phyloP scores from a whole-genome alignment of 2,797 vertebrate species.

The Pangasius larnaudii region DNA sequence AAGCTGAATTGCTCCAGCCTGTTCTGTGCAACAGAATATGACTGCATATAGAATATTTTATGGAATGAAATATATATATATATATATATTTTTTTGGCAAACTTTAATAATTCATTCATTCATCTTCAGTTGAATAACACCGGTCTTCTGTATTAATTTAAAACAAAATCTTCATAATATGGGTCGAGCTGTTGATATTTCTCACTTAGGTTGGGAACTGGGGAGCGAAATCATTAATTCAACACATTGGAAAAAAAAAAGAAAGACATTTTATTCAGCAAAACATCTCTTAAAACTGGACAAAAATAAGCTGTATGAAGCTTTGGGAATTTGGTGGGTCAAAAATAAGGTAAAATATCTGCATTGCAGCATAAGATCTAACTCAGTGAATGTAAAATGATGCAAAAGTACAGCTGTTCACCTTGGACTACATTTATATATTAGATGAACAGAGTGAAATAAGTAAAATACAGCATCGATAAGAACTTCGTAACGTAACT shows the following conservation, averaged over 20 bases:
- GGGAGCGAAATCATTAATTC: constrained; percentile 26
- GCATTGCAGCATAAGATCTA: constrained; percentile 29
- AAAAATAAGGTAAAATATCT: constrained; percentile 27
- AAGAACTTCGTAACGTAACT: constrained; percentile 25
- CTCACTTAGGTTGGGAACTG: background rate
- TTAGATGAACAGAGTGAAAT: constrained; percentile 37
- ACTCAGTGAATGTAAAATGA: constrained; percentile 40
- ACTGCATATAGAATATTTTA: background rate
- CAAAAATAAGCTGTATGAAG: constrained; percentile 64
- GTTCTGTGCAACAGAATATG: background rate
- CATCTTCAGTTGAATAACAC: background rate
- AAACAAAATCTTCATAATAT: background rate
- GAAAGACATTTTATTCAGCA: constrained; percentile 70
- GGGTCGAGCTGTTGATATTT: background rate
- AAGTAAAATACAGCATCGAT: constrained; percentile 56
- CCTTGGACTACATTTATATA: constrained; percentile 28
- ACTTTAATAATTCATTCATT: background rate
- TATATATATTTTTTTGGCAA: background rate
- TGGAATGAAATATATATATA: too few relatives aligned
- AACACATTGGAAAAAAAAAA: constrained; percentile 57
- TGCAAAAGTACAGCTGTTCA: constrained; percentile 44
- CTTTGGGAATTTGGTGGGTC: constrained; percentile 38
- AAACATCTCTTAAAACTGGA: constrained; percentile 63
- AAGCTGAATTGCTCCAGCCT: background rate
- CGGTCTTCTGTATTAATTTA: background rate